phyloP scores from a whole-genome alignment of 1,140 invertebrate species.

The Rhagoletis pomonella region DNA sequence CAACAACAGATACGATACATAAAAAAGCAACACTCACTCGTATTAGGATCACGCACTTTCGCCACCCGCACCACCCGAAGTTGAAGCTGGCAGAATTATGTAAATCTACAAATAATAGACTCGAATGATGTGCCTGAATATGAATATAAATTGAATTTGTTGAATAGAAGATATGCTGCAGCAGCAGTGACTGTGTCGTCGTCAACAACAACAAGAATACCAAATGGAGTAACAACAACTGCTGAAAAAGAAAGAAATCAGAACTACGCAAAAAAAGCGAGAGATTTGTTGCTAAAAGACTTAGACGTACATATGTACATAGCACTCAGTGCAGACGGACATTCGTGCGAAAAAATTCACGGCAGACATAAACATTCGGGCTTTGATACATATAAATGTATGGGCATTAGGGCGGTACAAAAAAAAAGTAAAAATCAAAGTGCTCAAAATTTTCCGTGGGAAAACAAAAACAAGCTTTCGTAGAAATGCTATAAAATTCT shows the following conservation, averaged over 20 bases:
- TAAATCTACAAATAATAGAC: conserved; percentile 52
- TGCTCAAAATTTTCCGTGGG: too few relatives aligned
- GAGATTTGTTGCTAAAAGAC: not conserved
- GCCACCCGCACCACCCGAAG: not conserved
- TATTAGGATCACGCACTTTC: not conserved
- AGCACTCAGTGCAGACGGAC: too few relatives aligned
- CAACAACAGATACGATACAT: not conserved
- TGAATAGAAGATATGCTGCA: conserved; percentile 21
- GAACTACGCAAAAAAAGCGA: not conserved
- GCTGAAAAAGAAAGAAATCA: not conserved
- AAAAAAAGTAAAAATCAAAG: too few relatives aligned
- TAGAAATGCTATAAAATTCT: too few relatives aligned
- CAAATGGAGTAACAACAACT: not conserved
- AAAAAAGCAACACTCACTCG: not conserved
- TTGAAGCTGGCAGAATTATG: conserved; percentile 21
- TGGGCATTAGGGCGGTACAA: too few relatives aligned
- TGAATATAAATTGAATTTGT: conserved; percentile 53
- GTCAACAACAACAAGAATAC: not conserved
- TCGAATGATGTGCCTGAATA: conserved; percentile 49
- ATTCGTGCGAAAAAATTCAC: too few relatives aligned
- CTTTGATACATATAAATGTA: not conserved
- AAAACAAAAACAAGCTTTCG: too few relatives aligned
- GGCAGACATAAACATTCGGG: not conserved
- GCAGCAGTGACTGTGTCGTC: conserved; percentile 20
- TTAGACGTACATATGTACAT: not conserved